Conservation (phyloP, 1,140 invertebrate species). For the Drosophila ohnishii region DNA sequence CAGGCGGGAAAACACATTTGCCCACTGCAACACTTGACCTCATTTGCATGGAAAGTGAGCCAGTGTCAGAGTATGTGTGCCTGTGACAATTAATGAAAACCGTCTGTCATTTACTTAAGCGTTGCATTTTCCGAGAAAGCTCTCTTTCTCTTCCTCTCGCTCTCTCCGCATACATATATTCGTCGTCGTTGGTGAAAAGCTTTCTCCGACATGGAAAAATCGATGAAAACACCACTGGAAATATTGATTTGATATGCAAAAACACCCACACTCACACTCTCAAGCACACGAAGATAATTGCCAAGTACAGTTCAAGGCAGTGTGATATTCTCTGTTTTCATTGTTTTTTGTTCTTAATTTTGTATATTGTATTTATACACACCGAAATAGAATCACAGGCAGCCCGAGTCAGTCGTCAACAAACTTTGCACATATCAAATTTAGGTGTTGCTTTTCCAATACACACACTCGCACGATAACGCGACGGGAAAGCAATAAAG, state of each 20-base stretch:
- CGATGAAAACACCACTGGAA: conserved; percentile 68
- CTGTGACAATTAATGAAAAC: conserved; percentile 69
- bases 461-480: conserved; percentile 57
- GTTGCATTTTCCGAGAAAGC: conserved; percentile 48
- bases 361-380: conserved; percentile 58
- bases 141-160: conserved; percentile 11
- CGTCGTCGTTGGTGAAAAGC: conserved; percentile 45
- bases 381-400: conserved; percentile 81
- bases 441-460: conserved; percentile 56
- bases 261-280: conserved; percentile 41
- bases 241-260: conserved; percentile 72
- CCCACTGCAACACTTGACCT: conserved; percentile 78
- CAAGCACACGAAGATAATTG: conserved; percentile 50
- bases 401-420: conserved; percentile 77
- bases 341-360: conserved; percentile 25
- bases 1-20: conserved; percentile 39
- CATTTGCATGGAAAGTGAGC: conserved; percentile 70
- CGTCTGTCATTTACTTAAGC: conserved; percentile 60
- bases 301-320: conserved; percentile 70
- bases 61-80: conserved; percentile 27
- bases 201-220: conserved; percentile 73
- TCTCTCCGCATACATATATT: not conserved
- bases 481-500: conserved; percentile 72
- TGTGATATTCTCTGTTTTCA: conserved; percentile 24
- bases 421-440: conserved; percentile 62